Evolutionary conservation across 2,113 vertebrate genomes (phyloP).

Genomic region (Cisticola juncidis): DNA sequence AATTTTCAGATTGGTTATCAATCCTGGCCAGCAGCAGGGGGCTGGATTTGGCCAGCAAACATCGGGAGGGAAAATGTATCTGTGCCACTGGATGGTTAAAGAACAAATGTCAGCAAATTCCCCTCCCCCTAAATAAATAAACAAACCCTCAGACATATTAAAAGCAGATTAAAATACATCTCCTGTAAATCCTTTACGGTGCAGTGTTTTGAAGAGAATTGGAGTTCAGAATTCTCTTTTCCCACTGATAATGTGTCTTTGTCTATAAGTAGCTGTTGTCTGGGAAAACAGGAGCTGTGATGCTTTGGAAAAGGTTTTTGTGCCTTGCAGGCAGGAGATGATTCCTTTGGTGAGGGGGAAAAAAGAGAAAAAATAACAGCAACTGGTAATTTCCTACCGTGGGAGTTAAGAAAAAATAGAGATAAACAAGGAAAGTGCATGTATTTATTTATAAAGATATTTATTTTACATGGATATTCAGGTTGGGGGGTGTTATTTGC

Average conservation of each 20-base stretch:
- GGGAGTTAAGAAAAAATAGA: not conserved
- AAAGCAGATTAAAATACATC: not conserved
- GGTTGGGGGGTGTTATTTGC: not conserved
- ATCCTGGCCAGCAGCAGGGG: not conserved
- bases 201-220: not conserved
- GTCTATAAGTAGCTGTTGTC: not conserved
- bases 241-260: not conserved
- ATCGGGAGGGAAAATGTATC: rapidly evolving
- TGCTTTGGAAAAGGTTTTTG: not conserved
- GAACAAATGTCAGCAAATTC: not conserved
- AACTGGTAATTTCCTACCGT: rapidly evolving
- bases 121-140: not conserved
- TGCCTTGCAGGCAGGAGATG: not conserved
- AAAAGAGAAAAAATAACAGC: not conserved
- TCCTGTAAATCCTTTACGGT: not conserved
- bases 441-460: not conserved
- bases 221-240: not conserved
- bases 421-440: not conserved
- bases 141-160: not conserved
- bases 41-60: not conserved
- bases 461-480: not conserved
- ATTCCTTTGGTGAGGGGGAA: not conserved
- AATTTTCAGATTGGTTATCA: not conserved
- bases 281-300: not conserved
- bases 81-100: not conserved